Conservation (phyloP, 2,888 invertebrate genomes). For the Luperina testacea region DNA sequence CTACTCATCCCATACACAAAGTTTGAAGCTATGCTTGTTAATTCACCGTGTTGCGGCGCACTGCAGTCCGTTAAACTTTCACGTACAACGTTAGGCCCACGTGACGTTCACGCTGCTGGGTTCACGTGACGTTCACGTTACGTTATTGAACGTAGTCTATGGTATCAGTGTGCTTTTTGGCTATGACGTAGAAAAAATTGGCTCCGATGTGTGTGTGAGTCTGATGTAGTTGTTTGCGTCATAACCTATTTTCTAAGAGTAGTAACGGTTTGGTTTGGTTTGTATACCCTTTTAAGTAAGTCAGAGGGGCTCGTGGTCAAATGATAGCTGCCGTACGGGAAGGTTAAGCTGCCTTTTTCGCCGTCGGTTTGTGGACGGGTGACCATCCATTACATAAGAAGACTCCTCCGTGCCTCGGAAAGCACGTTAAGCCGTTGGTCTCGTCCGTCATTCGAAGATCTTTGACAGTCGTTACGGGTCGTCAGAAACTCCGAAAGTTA, state of each 20-base stretch:
- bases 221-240: constrained; percentile 32
- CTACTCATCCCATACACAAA: constrained; percentile 6
- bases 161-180: constrained; percentile 33
- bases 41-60: constrained; percentile 57
- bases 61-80: constrained; percentile 58
- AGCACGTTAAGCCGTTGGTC: not conserved
- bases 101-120: constrained; percentile 45
- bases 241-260: constrained; percentile 16
- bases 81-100: constrained; percentile 39
- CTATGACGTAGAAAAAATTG: constrained; percentile 16
- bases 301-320: not conserved
- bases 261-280: not conserved
- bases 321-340: not conserved
- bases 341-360: not conserved
- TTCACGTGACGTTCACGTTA: constrained; percentile 43
- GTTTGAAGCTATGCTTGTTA: constrained; percentile 36
- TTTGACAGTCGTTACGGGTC: too few relatives aligned
- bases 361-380: not conserved
- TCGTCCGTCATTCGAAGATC: too few relatives aligned
- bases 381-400: not conserved
- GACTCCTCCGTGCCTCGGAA: not conserved
- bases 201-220: constrained; percentile 5
- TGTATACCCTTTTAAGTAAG: not conserved
- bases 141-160: constrained; percentile 38
- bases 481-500: too few relatives aligned